Evolutionary conservation across 2,113 vertebrate species (phyloP).

Genomic region (Triplophysa tibetana): DNA sequence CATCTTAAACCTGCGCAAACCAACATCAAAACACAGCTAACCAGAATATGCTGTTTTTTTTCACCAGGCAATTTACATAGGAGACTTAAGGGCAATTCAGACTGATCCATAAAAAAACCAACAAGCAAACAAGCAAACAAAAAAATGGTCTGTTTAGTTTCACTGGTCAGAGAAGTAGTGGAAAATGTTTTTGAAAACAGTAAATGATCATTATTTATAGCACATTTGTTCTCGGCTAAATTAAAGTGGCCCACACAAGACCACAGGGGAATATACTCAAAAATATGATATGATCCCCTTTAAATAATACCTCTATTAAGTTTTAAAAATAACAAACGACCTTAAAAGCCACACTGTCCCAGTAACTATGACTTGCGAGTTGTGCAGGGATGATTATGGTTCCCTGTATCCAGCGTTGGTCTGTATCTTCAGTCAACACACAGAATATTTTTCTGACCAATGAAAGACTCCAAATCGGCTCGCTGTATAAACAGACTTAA

Average conservation of each 20-base stretch:
- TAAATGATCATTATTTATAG: neutral
- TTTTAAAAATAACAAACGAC: conserved; percentile 16
- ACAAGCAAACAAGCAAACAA: no score
- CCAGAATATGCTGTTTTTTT: no score
- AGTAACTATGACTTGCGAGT: conserved; percentile 17
- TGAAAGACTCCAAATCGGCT: conserved; percentile 43
- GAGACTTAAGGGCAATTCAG: no score
- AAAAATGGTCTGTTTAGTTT: neutral
- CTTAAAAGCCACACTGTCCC: neutral
- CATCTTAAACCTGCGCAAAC: no score
- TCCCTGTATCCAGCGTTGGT: conserved; percentile 27
- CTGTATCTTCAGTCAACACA: conserved; percentile 46
- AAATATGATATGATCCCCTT: neutral
- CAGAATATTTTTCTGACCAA: conserved; percentile 49
- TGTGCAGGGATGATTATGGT: conserved; percentile 29
- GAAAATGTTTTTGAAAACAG: neutral
- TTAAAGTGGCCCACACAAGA: neutral
- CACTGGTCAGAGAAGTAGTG: neutral
- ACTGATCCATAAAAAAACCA: no score
- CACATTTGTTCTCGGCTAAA: neutral
- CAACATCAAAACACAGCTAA: no score
- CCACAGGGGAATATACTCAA: no score
- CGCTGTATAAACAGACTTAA: conserved; percentile 45
- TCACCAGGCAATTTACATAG: no score
- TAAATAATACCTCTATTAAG: conserved; percentile 20